Evolutionary conservation across 2,888 invertebrate genomes (phyloP), one percentile per base, ranked within the genome.

Genomic region (Drosophila anomalata): DNA sequence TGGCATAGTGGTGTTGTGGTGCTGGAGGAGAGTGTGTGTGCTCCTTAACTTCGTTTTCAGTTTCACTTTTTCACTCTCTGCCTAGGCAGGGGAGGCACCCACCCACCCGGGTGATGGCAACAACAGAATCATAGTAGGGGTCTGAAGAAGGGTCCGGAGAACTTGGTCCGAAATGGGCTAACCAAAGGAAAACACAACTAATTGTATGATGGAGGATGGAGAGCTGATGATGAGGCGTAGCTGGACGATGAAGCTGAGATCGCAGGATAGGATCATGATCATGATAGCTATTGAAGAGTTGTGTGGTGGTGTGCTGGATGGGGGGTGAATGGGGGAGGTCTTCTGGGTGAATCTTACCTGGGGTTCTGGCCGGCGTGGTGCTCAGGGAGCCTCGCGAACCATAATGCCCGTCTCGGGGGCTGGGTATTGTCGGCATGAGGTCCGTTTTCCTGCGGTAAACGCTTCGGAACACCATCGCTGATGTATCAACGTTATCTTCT

Each of bases 381-480:
- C 91, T 91, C 81, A 92, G 91, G 81, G 93, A 92, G 85, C 93
- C 91, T 90, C 92, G 92, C 87, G 93, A 92, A 89, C 91, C 91
- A 83, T 91, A 92, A 76, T 92, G 92, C 86, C 92, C 91, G 89
- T 95, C 95, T 87, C 95, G 93, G 73, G 95, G 94, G 82, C 94
- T 95, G 84, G 97, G 97, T 92, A 96, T 94, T 85, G 97, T 97
- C 78, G 97, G 97, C 93, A 97, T 96, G 91, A 97, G 94, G 94
- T 97, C 97, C 76, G 97, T 97, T 92, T 96, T 96, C 89, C 96
- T 94, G 87, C 97, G 94, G 89, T 96, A 96, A 90, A 96, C 96
- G 77, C 96, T 95, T 79, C 95, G 94, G 94, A 95, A 96, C 92
- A 94, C 93, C 86, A 94, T 93, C 66, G 94, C 93, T 90, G 91